These are phyloP conservation scores for Poeciliopsis presidionis DNA, from an alignment of 2,797 vertebrate genomes.

Conservation along the genomic window DNA sequence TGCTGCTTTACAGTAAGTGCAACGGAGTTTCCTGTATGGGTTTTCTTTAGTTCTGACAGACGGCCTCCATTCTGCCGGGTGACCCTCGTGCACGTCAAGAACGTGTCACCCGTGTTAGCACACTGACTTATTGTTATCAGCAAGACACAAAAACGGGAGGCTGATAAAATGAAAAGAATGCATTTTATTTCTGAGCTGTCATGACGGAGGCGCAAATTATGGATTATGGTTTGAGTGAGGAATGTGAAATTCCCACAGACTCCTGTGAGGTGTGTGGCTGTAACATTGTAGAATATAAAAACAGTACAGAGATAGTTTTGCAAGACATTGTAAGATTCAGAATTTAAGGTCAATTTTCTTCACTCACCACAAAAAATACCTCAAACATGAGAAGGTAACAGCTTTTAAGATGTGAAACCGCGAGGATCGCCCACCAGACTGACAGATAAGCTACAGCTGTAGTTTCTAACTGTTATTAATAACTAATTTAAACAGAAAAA, in stretches of 20 bases:
- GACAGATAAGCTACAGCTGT: background rate
- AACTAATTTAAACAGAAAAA: background rate
- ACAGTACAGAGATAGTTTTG: background rate
- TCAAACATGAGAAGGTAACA: background rate
- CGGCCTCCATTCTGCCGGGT: slow-evolving; percentile 46
- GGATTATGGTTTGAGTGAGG: background rate
- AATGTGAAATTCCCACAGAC: too few species aligned
- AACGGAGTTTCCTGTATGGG: slow-evolving; percentile 51
- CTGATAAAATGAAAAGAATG: slow-evolving; percentile 6
- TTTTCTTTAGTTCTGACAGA: slow-evolving; percentile 25
- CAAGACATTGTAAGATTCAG: background rate
- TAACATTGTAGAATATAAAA: background rate
- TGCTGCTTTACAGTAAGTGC: slow-evolving; percentile 4
- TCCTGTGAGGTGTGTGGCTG: background rate
- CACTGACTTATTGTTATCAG: slow-evolving; percentile 5
- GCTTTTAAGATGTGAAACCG: background rate
- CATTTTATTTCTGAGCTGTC: background rate
- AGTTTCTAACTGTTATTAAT: background rate
- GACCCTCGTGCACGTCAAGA: slow-evolving; percentile 37
- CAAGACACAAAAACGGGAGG: slow-evolving; percentile 27
- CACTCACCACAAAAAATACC: background rate
- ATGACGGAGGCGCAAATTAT: background rate
- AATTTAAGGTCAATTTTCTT: background rate
- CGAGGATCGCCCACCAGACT: background rate
- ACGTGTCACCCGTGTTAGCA: slow-evolving; percentile 42